A percentile compares a stretch with the other conserved stretches of the same genome.
Conservation (phyloP, 2,888 invertebrate genomes). For the Doris montereyensis region DNA sequence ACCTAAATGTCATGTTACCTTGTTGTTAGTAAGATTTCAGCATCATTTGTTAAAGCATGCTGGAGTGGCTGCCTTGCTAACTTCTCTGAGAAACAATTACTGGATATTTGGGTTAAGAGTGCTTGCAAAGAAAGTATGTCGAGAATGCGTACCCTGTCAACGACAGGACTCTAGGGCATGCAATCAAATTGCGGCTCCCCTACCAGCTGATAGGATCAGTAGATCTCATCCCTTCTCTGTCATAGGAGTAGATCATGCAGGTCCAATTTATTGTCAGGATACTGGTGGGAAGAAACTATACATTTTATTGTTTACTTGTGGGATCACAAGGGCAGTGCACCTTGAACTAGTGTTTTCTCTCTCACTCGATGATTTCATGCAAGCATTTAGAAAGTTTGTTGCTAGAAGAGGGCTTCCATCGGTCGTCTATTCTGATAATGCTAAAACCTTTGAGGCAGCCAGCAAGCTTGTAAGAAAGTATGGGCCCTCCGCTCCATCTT, state of each 20-base stretch:
- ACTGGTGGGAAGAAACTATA: too few species aligned
- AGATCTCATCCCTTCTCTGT: constrained; percentile 3
- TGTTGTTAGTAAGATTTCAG: too few species aligned
- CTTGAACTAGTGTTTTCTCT: neutral
- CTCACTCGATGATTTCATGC: neutral
- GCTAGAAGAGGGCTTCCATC: constrained; percentile 4
- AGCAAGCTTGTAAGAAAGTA: neutral
- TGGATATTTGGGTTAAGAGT: neutral
- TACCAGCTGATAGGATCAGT: neutral
- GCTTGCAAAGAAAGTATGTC: constrained; percentile 4
- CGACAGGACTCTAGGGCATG: too few species aligned
- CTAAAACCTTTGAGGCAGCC: neutral
- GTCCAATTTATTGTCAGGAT: too few species aligned
- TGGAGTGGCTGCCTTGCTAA: too few species aligned
- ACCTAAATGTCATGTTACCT: too few species aligned
- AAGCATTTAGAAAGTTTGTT: neutral
- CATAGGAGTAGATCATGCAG: constrained; percentile 30
- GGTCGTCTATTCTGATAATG: constrained; percentile 1
- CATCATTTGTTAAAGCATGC: too few species aligned
- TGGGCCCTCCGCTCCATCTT: constrained; percentile 10
- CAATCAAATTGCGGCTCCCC: constrained; percentile 5
- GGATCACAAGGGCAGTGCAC: too few species aligned
- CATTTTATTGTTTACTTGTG: too few species aligned
- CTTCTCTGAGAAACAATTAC: too few species aligned
- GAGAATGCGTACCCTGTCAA: neutral